Conservation (phyloP, 2,797 vertebrate genomes). For the Halcyon leucocephala region DNA sequence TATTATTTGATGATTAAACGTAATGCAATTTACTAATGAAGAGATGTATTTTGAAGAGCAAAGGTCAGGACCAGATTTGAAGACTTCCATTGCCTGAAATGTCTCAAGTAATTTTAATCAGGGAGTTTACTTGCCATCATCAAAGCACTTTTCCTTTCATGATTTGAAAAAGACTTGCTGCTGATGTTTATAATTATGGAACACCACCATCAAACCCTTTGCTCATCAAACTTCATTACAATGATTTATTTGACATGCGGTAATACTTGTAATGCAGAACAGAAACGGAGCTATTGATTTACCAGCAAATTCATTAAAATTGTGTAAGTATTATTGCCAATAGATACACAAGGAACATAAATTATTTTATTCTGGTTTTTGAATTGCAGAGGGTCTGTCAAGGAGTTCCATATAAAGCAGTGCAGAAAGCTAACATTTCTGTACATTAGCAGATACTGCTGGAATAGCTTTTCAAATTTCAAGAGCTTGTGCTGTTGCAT, state of each 20-base stretch:
- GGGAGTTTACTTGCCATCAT: conserved; percentile 67
- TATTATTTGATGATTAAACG: conserved; percentile 72
- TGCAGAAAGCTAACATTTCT: not conserved
- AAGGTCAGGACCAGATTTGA: conserved; percentile 58
- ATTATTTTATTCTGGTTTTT: conserved; percentile 49
- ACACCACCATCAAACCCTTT: conserved; percentile 70
- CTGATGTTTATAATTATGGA: conserved; percentile 78
- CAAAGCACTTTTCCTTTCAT: conserved; percentile 67
- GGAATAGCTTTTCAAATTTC: not conserved
- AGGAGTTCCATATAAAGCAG: conserved; percentile 42
- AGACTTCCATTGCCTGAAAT: conserved; percentile 58
- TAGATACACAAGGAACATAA: conserved; percentile 67
- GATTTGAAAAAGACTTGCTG: conserved; percentile 64
- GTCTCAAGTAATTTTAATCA: conserved; percentile 69
- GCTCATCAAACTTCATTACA: conserved; percentile 75
- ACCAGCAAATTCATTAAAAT: conserved; percentile 70
- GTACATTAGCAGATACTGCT: not conserved
- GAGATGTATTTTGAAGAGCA: conserved; percentile 70
- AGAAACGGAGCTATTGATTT: conserved; percentile 72
- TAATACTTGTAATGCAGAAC: conserved; percentile 74
- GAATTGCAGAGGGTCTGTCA: not conserved
- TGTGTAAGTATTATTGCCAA: conserved; percentile 73
- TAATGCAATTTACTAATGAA: conserved; percentile 73
- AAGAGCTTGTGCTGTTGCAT: not conserved
- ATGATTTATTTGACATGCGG: conserved; percentile 74